These are phyloP conservation scores for Nyctereutes procyonoides DNA, from an alignment of 2,113 vertebrate genomes.

Conservation along the genomic window DNA sequence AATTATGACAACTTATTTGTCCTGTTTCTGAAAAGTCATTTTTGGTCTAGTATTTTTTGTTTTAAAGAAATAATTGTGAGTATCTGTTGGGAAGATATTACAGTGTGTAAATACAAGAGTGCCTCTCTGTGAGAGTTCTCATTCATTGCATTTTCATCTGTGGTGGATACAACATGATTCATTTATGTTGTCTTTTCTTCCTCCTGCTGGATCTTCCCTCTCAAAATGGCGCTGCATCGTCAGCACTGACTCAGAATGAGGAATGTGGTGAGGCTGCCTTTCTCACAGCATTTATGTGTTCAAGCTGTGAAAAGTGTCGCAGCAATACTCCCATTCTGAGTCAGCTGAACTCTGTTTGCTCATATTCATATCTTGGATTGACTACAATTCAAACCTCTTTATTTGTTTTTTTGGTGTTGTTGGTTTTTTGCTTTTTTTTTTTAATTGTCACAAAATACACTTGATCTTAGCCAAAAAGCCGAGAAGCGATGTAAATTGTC, in stretches of 20 bases:
- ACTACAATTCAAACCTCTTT: conserved; percentile 47
- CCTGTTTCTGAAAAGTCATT: not conserved
- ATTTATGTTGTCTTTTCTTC: not conserved
- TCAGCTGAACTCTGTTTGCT: conserved; percentile 49
- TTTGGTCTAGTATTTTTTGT: not conserved
- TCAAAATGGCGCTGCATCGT: not conserved
- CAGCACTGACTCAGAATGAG: conserved; percentile 20
- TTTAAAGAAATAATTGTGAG: conserved; percentile 29
- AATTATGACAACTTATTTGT: not conserved
- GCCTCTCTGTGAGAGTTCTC: not conserved
- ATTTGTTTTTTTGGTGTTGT: not conserved
- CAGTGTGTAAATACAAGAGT: not conserved
- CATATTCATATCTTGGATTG: conserved; percentile 37
- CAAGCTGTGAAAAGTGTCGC: conserved; percentile 66
- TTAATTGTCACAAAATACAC: conserved; percentile 63
- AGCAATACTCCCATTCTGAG: conserved; percentile 56
- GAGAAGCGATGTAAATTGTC: not conserved
- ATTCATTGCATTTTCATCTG: not conserved
- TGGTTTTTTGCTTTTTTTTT: conserved; percentile 17
- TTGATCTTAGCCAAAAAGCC: too few relatives aligned
- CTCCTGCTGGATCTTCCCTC: conserved; percentile 32
- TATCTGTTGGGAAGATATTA: not conserved
- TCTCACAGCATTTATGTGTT: not conserved
- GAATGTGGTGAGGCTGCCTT: not conserved
- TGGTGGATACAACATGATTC: conserved; percentile 5